A percentile compares a stretch with the other conserved stretches of the same genome.
phyloP scores from a whole-genome alignment of 2,797 vertebrate genomes.

The Acanthurus tractus region DNA sequence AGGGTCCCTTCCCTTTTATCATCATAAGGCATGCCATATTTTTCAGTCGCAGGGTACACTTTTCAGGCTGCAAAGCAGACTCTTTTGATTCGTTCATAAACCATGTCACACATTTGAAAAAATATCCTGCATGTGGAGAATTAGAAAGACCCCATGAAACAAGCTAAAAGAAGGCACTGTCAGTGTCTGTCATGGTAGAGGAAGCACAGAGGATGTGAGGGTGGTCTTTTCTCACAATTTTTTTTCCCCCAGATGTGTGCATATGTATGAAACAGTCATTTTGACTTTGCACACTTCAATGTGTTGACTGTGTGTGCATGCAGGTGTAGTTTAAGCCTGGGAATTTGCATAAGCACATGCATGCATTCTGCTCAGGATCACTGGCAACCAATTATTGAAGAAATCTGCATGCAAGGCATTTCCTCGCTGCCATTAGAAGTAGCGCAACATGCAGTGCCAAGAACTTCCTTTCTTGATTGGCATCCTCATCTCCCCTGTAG shows the following conservation, averaged over 20 bases:
- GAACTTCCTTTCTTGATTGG: conserved; percentile 73
- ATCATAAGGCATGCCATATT: conserved; percentile 54
- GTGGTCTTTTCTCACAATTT: conserved; percentile 2
- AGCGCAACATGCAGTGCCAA: conserved; percentile 47
- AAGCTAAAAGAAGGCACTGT: conserved; percentile 32
- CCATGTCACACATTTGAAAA: conserved; percentile 27
- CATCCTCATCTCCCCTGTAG: conserved; percentile 60
- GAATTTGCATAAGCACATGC: conserved; percentile 72
- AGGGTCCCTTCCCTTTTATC: conserved; percentile 43
- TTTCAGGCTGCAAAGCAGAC: conserved; percentile 32
- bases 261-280: conserved; percentile 47
- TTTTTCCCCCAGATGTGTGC: conserved; percentile 23
- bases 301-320: conserved; percentile 29
- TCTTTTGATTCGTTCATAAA: conserved; percentile 54
- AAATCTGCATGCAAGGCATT: conserved; percentile 66
- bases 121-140: conserved; percentile 16
- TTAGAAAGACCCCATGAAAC: conserved; percentile 33
- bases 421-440: conserved; percentile 46
- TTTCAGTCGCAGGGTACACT: conserved; percentile 20
- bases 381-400: conserved; percentile 72
- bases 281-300: conserved; percentile 32
- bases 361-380: conserved; percentile 64
- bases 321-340: conserved; percentile 41
- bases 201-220: conserved; percentile 14
- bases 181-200: conserved; percentile 35